These are phyloP conservation scores for Acanthurus lineatus DNA, from an alignment of 2,797 vertebrate genomes.

Conservation along the genomic window DNA sequence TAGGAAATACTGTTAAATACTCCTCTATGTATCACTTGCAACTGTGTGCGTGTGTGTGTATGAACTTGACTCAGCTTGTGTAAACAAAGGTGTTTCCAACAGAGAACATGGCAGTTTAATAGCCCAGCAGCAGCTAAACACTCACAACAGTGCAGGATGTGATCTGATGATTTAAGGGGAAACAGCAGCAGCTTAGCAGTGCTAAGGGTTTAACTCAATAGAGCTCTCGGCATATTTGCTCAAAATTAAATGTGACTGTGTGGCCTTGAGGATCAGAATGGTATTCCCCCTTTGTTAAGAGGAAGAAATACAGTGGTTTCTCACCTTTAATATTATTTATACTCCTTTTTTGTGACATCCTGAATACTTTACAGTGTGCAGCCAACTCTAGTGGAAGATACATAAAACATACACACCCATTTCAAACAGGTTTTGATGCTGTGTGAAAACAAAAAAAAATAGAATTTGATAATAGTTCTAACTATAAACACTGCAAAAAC, in stretches of 20 bases:
- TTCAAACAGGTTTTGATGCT: no score
- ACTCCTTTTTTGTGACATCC: neutral
- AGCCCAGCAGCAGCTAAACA: constrained; percentile 25
- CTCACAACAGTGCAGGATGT: constrained; percentile 39
- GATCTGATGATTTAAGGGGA: constrained; percentile 8
- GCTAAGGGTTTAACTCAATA: constrained; percentile 20
- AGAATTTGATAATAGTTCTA: no score
- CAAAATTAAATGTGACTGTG: constrained; percentile 7
- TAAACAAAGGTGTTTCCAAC: constrained; percentile 82
- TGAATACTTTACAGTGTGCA: neutral
- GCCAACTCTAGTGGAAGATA: neutral
- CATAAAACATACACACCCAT: neutral
- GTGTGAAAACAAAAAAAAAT: no score
- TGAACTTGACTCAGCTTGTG: constrained; percentile 78
- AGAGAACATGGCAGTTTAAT: constrained; percentile 45
- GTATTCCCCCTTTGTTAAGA: neutral
- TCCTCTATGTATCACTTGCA: neutral
- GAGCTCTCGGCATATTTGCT: constrained; percentile 3
- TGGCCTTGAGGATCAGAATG: neutral
- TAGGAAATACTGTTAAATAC: constrained; percentile 17
- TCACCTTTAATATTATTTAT: no score
- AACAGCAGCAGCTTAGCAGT: neutral
- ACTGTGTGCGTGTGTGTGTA: constrained; percentile 12
- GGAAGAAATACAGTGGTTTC: neutral
- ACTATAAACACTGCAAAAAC: no score